Evolutionary conservation across 2,797 vertebrate species (phyloP).

Genomic region (Galagoides demidoff): DNA sequence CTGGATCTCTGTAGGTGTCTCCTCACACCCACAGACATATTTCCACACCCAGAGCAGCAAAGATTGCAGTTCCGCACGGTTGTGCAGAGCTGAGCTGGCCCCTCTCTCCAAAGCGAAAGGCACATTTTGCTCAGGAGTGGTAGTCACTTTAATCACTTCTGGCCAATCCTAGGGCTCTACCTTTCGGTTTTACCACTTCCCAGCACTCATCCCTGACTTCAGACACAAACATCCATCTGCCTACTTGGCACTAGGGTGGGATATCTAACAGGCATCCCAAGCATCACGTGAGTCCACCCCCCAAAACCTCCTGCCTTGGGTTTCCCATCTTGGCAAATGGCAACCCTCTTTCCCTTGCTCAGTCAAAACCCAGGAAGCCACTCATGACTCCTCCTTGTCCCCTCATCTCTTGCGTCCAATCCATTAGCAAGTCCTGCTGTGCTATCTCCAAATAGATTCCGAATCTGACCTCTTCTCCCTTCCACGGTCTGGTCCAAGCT

Average conservation of each 20-base stretch:
- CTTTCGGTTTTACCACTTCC: not conserved
- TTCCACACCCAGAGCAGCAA: not conserved
- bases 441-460: not conserved
- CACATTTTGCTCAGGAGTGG: not conserved
- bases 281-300: not conserved
- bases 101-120: not conserved
- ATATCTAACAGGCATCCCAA: not conserved
- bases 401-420: not conserved
- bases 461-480: not conserved
- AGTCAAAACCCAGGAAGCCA: not conserved
- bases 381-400: not conserved
- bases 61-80: fast-evolving
- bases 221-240: not conserved
- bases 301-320: not conserved
- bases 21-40: not conserved
- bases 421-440: too few species aligned
- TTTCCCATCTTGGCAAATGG: not conserved
- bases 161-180: not conserved
- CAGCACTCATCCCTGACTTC: not conserved
- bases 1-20: not conserved
- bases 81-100: not conserved
- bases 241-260: fast-evolving
- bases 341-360: not conserved
- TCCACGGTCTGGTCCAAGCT: not conserved
- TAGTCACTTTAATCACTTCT: not conserved